A percentile compares a stretch with the other conserved stretches of the same genome.
Conservation (phyloP, 2,113 vertebrate species). For the Ancistrus triradiatus region DNA sequence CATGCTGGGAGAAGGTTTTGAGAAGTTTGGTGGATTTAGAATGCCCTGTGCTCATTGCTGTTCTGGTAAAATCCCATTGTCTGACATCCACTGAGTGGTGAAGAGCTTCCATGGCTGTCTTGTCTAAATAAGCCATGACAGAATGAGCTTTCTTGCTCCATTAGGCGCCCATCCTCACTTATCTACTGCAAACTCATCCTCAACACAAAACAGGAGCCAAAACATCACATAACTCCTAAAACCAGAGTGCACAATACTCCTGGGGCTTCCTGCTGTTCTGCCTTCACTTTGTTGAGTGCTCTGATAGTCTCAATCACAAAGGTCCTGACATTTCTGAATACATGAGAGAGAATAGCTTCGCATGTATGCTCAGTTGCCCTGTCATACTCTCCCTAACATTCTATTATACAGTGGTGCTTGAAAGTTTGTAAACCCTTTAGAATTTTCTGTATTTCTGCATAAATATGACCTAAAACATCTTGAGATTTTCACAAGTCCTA, state of each 20-base stretch:
- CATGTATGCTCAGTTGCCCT: too few relatives aligned
- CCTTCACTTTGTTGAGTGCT: slow-evolving; percentile 12
- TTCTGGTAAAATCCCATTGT: slow-evolving; percentile 38
- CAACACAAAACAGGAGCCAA: slow-evolving; percentile 46
- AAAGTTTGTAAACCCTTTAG: too few relatives aligned
- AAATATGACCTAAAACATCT: too few relatives aligned
- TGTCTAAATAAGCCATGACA: slow-evolving; percentile 57
- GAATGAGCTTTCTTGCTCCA: slow-evolving; percentile 46
- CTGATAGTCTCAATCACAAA: slow-evolving; percentile 13
- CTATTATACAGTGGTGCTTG: too few relatives aligned
- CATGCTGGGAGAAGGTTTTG: slow-evolving; percentile 18
- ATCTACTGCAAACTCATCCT: slow-evolving; percentile 45
- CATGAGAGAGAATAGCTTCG: background rate
- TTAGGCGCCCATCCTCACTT: slow-evolving; percentile 44
- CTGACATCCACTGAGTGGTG: slow-evolving; percentile 37
- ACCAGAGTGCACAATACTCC: slow-evolving; percentile 27
- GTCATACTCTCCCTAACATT: too few relatives aligned
- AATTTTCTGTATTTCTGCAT: too few relatives aligned
- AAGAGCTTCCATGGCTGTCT: slow-evolving; percentile 44
- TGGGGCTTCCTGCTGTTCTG: too few relatives aligned
- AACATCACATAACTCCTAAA: slow-evolving; percentile 35
- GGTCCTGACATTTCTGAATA: slow-evolving; percentile 2
- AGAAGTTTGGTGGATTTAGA: slow-evolving; percentile 24
- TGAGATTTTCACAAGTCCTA: too few relatives aligned
- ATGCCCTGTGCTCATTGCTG: slow-evolving; percentile 18